These are phyloP conservation scores for Saguinus midas DNA, from an alignment of 2,113 vertebrate genomes.

Conservation along the genomic window DNA sequence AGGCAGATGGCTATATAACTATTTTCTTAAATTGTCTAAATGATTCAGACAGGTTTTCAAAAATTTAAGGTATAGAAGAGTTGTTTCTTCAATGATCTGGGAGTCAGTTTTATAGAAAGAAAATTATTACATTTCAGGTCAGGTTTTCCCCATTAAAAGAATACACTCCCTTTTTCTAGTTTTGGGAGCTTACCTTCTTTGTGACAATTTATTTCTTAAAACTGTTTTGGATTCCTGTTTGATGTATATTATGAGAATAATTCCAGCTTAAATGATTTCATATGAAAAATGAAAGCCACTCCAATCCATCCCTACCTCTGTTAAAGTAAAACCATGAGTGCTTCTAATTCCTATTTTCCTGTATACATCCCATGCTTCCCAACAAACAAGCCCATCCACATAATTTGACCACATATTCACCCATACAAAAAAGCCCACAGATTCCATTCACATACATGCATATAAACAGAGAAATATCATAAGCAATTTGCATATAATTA, in stretches of 20 bases:
- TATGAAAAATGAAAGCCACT: conserved; percentile 76
- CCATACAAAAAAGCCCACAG: conserved; percentile 64
- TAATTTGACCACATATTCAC: conserved; percentile 68
- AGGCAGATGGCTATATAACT: conserved; percentile 77
- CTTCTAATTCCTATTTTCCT: conserved; percentile 78
- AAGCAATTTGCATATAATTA: conserved; percentile 60
- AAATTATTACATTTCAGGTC: conserved; percentile 56
- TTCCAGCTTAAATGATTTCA: conserved; percentile 70
- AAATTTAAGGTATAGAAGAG: conserved; percentile 40
- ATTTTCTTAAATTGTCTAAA: conserved; percentile 52
- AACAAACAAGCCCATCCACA: conserved; percentile 67
- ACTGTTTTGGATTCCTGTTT: conserved; percentile 69
- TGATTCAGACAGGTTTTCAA: conserved; percentile 73
- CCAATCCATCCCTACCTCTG: conserved; percentile 69
- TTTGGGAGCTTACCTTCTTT: conserved; percentile 70
- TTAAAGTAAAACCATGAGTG: conserved; percentile 68
- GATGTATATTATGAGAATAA: conserved; percentile 74
- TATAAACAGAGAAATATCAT: conserved; percentile 58
- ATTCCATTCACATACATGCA: conserved; percentile 49
- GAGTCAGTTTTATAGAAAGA: conserved; percentile 72
- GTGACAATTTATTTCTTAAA: conserved; percentile 74
- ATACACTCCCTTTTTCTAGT: conserved; percentile 60
- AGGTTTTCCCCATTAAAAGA: conserved; percentile 75
- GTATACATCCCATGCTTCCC: conserved; percentile 61
- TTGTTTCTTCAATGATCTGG: conserved; percentile 60